Percentiles rank a stretch among this genome's conserved stretches.
Conservation (phyloP, 30 jellyfish, hydroid and myxozoan species). For the Hydra vulgaris region DNA sequence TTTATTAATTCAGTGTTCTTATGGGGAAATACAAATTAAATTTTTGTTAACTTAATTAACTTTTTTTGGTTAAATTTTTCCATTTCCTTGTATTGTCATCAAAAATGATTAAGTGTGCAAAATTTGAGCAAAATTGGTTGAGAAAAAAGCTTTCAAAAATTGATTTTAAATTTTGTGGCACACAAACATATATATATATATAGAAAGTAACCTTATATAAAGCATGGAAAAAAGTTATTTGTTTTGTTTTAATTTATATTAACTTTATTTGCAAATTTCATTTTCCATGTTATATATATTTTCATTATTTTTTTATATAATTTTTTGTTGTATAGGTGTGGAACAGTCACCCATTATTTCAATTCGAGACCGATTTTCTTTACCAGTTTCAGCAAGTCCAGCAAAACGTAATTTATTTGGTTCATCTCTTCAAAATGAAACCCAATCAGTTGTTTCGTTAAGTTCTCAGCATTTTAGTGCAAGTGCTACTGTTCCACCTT, state of each 20-base stretch:
- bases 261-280: no score
- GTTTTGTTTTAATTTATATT: no score
- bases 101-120: no score
- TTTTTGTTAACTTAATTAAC: neutral
- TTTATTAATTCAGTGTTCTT: no score
- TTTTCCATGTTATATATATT: neutral
- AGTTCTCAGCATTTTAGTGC: conserved; percentile 1
- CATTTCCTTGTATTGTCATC: no score
- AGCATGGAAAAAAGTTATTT: no score
- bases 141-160: no score
- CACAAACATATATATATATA: no score
- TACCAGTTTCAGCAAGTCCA: conserved; percentile 32
- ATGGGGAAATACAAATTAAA: neutral
- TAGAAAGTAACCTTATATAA: no score
- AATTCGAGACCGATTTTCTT: conserved; percentile 15
- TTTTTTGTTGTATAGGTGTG: neutral
- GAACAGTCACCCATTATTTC: conserved; percentile 36
- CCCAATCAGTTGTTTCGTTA: neutral
- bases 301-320: neutral
- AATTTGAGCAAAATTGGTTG: no score
- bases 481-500: conserved; percentile 29
- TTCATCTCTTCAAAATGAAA: conserved; percentile 19
- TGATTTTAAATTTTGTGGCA: no score
- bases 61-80: no score
- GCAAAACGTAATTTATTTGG: conserved; percentile 68